phyloP scores from a whole-genome alignment of 2,888 invertebrate species.

The Eumerus sabulonum region DNA sequence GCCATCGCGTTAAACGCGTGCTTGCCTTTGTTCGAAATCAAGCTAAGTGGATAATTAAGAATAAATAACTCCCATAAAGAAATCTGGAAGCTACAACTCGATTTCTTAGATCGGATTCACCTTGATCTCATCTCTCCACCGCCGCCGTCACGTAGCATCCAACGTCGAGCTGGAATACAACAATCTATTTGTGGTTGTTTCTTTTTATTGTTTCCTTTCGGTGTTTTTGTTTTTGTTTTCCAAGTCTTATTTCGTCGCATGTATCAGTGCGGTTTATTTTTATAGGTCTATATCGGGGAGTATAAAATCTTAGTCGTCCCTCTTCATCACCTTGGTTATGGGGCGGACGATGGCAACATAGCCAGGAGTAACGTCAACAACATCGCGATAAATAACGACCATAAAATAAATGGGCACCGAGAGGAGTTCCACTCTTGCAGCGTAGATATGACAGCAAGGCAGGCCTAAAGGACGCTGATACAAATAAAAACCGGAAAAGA shows the following conservation, averaged over 20 bases:
- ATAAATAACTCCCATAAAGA: conserved; percentile 53
- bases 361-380: conserved; percentile 34
- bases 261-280: conserved; percentile 49
- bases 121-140: too few species aligned
- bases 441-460: conserved; percentile 37
- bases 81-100: conserved; percentile 52
- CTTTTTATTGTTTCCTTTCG: neutral
- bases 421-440: conserved; percentile 43
- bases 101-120: conserved; percentile 12
- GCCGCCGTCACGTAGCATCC: too few species aligned
- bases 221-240: too few species aligned
- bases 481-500: conserved; percentile 16
- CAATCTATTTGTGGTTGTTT: neutral
- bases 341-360: too few species aligned
- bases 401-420: conserved; percentile 65
- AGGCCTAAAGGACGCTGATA: conserved; percentile 39
- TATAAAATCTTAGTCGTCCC: conserved; percentile 52
- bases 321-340: conserved; percentile 25
- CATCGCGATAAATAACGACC: conserved; percentile 66
- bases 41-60: conserved; percentile 62
- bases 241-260: conserved; percentile 43
- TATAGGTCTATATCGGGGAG: conserved; percentile 55
- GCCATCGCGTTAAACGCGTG: neutral
- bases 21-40: conserved; percentile 44
- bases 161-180: neutral